Evolutionary conservation across 2,113 vertebrate genomes (phyloP), one percentile per base, ranked within the genome.

Genomic region (Oxyruncus cristatus): DNA sequence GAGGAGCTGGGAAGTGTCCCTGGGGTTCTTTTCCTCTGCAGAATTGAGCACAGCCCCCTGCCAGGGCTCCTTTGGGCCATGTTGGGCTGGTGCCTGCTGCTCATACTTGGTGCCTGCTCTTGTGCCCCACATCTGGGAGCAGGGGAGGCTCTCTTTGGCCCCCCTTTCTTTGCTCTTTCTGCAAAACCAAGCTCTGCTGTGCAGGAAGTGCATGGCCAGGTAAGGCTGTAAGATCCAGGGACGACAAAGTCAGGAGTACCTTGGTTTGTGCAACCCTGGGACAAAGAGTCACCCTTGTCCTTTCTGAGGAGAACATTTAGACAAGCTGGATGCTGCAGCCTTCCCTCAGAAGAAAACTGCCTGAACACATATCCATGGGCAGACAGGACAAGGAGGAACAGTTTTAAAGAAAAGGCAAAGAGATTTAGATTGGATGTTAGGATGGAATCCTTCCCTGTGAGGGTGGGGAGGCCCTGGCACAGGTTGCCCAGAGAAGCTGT

Each of bases 41-140:
- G 65, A 41, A 21, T 1, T 65, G 62, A 55, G 35, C 58, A 18
- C 0, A 0, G 33, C 58, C 58, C 32, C 58, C 35, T 61, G n/a
- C 24, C 66, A 72, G 62, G 62, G 28, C 13, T 71, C 28, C 73
- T 61, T 22, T 35, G 35, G 76, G 21, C 27, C 39, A 4, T 32
- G n/a, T 49, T 63, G 66, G 17, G 26, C 16, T 6, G 9, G 8
- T 35, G 41, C 18, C 67, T 75, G 50, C 41, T 46, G 32, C 37
- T 32, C 2, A 0, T 24, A 16, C 27, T 28, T 50, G 12, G 33
- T 19, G 35, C 30, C 53, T 32, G 47, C 19, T 20, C n/a, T 47
- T 0, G 1, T 49, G 53, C 12, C 16, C 22, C 1, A 1, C 35
- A 32, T 9, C 8, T 1, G 1, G 7, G 3, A 15, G 22, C 59